A percentile compares a stretch with the other conserved stretches of the same genome.
Evolutionary conservation across 2,113 vertebrate genomes (phyloP).

Genomic region (Salvelinus alpinus): DNA sequence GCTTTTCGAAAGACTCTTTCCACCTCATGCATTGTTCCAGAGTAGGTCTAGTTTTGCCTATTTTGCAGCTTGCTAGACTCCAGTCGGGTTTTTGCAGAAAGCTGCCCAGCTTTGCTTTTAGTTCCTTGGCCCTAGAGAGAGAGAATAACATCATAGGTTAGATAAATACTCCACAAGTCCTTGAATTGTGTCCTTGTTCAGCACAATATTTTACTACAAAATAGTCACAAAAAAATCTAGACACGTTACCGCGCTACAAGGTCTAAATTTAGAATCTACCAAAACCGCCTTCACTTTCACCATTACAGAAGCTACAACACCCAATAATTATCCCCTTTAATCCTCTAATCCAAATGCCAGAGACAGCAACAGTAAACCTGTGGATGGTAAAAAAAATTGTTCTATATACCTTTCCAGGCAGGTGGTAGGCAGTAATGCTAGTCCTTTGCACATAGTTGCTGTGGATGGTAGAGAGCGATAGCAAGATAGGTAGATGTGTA

Average conservation of each 20-base stretch:
- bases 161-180: not conserved
- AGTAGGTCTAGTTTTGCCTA: conserved; percentile 76
- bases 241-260: not conserved
- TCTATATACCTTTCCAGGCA: conserved; percentile 87
- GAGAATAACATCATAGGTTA: conserved; percentile 23
- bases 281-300: not conserved
- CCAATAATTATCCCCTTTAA: not conserved
- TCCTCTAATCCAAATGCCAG: not conserved
- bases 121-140: conserved; percentile 82
- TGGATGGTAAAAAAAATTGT: not conserved
- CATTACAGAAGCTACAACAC: not conserved
- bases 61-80: conserved; percentile 62
- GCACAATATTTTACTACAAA: not conserved
- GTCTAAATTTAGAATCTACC: not conserved
- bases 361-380: not conserved
- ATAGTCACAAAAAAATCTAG: not conserved
- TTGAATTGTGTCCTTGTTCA: not conserved
- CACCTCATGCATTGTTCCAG: conserved; percentile 84
- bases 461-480: conserved; percentile 7
- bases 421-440: conserved; percentile 74
- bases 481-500: not conserved
- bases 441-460: conserved; percentile 82
- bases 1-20: conserved; percentile 89
- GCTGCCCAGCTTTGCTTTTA: conserved; percentile 84
- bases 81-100: conserved; percentile 82